These are phyloP conservation scores for Lasioglossum albipes DNA, from an alignment of 1,140 invertebrate species.

Conservation along the genomic window DNA sequence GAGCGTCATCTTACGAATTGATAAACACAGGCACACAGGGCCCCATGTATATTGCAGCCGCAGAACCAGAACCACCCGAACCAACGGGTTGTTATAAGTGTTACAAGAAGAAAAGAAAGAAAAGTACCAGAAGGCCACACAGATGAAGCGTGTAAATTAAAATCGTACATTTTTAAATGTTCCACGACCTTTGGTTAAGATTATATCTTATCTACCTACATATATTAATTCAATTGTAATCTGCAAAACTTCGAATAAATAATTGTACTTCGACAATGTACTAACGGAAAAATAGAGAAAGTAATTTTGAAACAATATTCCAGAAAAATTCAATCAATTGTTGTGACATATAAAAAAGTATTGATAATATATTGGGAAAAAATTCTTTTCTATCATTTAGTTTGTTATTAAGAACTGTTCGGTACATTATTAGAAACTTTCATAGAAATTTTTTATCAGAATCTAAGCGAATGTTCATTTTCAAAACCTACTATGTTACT, in stretches of 20 bases:
- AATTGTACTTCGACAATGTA: neutral
- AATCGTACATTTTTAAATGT: neutral
- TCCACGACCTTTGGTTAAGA: neutral
- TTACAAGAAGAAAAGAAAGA: constrained; percentile 73
- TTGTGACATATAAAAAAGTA: too few relatives aligned
- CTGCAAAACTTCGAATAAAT: neutral
- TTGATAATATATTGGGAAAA: too few relatives aligned
- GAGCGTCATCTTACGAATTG: constrained; percentile 45
- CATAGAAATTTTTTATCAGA: too few relatives aligned
- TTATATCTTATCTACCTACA: neutral
- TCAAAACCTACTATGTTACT: too few relatives aligned
- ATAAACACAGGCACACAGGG: constrained; percentile 59
- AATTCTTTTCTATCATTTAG: too few relatives aligned
- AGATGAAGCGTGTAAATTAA: constrained; percentile 19
- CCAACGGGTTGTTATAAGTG: constrained; percentile 68
- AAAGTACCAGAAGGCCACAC: constrained; percentile 48
- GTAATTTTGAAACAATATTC: too few relatives aligned
- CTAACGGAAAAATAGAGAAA: too few relatives aligned
- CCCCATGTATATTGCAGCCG: constrained; percentile 34
- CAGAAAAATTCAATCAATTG: too few relatives aligned
- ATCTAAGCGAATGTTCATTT: too few relatives aligned
- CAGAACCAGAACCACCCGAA: constrained; percentile 61
- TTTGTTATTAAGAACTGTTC: too few relatives aligned
- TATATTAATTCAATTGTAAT: neutral
- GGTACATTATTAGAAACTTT: too few relatives aligned